Evolutionary conservation across 2,888 invertebrate genomes (phyloP), one percentile per base, ranked within the genome.

Genomic region (Copidosoma aretas): DNA sequence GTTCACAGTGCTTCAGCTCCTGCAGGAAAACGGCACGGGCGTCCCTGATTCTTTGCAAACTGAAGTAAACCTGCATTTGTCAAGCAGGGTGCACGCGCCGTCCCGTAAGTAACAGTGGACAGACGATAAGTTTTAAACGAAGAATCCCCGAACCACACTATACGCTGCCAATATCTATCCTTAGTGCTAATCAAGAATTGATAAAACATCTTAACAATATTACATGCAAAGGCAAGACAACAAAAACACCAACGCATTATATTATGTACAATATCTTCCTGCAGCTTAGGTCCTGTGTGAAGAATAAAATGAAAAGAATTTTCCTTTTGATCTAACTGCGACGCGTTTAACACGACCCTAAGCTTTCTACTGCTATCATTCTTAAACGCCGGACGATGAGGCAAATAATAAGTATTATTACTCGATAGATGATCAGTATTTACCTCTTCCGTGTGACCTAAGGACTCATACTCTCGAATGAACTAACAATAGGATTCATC

Each of bases 121-220:
- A 73, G 58, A 2, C 64, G 53, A 19, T 57, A 73, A 1, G 12
- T 17, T 22, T 25, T n/a, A 1, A 64, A 8, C 1, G 52, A n/a
- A 49, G 39, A 17, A 56, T 19, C 1, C 39, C 41, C 10, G 75
- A 57, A 78, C 78, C 79, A 1, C 78, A n/a, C 25, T 79, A n/a
- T 77, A 8, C 74, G 53, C 15, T 76, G 76, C 21, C 54, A 72
- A 12, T 74, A 46, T 1, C 17, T 12, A 17, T 60, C 60, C 10
- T 54, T 49, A 1, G 19, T 10, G 15, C 60, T 32, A 1, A 60
- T 25, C 1, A 43, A 19, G 32, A 64, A 63, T 49, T 64, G 54
- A 0, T 60, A 25, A 22, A 63, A 64, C 68, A 68, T 68, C 17
- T 63, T 63, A 1, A 62, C 43, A 1, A 68, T 21, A 53, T 58